Percentiles rank a stretch among this genome's conserved stretches.
These are phyloP conservation scores for Marisa cornuarietis DNA, from an alignment of 1,140 invertebrate genomes.

Conservation along the genomic window DNA sequence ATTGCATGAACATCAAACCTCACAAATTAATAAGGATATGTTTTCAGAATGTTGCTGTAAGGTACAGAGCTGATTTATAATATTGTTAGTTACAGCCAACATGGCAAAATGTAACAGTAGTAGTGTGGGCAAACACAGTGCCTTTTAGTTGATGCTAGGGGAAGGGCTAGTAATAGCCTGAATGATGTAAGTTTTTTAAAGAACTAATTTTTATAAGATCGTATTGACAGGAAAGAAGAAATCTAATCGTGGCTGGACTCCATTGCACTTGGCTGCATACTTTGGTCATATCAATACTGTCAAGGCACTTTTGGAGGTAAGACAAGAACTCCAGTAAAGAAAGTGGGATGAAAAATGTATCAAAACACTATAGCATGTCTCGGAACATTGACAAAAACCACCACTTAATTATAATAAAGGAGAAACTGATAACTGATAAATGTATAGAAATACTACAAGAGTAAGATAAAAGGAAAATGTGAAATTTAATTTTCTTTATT, in stretches of 20 bases:
- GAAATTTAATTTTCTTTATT: neutral
- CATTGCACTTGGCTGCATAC: constrained; percentile 68
- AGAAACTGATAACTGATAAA: neutral
- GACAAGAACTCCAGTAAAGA: neutral
- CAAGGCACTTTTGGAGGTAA: constrained; percentile 62
- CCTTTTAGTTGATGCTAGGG: neutral
- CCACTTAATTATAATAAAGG: neutral
- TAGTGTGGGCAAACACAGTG: neutral
- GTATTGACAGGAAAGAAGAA: constrained; percentile 60
- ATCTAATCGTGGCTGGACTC: constrained; percentile 68
- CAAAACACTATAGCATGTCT: neutral
- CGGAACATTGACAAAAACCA: neutral
- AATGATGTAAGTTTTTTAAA: neutral
- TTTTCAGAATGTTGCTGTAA: neutral
- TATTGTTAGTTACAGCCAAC: neutral
- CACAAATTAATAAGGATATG: neutral
- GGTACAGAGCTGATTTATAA: neutral
- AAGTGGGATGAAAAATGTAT: neutral
- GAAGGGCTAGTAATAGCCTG: neutral
- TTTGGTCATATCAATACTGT: constrained; percentile 68
- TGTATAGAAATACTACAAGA: neutral
- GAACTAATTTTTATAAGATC: neutral
- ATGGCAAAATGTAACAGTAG: neutral
- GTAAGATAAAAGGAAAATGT: neutral
- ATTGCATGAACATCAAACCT: too few species aligned